phyloP scores from a whole-genome alignment of 2,797 vertebrate genomes.

The Pipistrellus pygmaeus region DNA sequence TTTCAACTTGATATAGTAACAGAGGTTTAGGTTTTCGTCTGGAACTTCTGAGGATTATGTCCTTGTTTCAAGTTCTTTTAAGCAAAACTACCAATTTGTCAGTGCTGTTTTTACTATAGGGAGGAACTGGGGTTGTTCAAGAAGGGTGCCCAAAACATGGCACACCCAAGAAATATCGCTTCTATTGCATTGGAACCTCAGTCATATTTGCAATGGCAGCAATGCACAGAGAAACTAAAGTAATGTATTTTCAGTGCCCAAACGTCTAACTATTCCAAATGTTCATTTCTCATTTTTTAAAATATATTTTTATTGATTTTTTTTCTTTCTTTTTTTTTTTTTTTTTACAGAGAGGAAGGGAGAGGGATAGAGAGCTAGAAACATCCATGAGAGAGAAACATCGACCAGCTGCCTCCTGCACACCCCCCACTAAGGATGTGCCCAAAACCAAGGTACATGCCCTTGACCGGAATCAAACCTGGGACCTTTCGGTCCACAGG shows the following conservation, averaged over 20 bases:
- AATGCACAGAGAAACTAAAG: neutral
- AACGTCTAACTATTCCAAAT: neutral
- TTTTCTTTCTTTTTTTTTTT: too few relatives aligned
- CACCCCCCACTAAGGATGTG: too few relatives aligned
- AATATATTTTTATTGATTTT: too few relatives aligned
- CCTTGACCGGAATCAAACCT: too few relatives aligned
- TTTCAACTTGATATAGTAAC: neutral
- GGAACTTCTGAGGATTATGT: neutral
- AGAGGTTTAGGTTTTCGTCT: neutral
- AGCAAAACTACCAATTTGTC: neutral
- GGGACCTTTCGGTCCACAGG: too few relatives aligned
- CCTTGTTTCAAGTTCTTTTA: neutral
- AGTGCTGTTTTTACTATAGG: neutral
- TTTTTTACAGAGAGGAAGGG: too few relatives aligned
- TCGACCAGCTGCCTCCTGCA: too few relatives aligned
- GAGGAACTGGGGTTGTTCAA: neutral
- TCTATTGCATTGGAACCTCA: neutral
- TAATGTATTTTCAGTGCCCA: neutral
- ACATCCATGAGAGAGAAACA: too few relatives aligned
- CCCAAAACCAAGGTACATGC: too few relatives aligned
- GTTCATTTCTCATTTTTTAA: neutral
- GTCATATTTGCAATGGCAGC: neutral
- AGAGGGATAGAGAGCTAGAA: too few relatives aligned
- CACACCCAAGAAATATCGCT: neutral
- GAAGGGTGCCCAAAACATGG: neutral